phyloP scores from a whole-genome alignment of 2,888 invertebrate species.

The Dexiosoma caninum region DNA sequence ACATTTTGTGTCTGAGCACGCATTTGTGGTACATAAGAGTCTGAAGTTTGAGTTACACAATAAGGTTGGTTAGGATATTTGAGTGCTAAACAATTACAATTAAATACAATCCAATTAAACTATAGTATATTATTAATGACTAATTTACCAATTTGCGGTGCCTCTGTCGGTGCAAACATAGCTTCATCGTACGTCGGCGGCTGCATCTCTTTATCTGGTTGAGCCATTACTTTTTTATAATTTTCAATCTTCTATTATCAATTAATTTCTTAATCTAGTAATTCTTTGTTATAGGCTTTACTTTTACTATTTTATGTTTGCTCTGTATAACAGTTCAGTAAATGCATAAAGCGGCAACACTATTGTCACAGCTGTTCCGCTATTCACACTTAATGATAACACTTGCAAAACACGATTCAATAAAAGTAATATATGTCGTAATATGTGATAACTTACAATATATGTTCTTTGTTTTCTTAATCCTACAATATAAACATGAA shows the following conservation, averaged over 20 bases:
- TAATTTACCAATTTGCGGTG: conserved; percentile 65
- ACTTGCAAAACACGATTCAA: no score
- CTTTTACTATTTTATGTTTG: conserved; percentile 24
- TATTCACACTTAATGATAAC: no score
- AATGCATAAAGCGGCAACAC: background rate
- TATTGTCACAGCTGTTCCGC: background rate
- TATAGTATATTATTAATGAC: background rate
- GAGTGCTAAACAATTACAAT: no score
- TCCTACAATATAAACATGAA: no score
- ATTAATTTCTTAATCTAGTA: background rate
- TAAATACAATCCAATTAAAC: no score
- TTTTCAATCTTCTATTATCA: conserved; percentile 15
- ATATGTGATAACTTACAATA: no score
- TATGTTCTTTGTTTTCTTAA: no score
- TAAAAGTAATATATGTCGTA: no score
- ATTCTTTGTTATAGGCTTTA: background rate
- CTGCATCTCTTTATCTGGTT: conserved; percentile 45
- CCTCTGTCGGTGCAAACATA: conserved; percentile 59
- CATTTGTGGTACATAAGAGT: conserved; percentile 23
- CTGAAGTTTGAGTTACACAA: conserved; percentile 52
- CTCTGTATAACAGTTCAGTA: conserved; percentile 32
- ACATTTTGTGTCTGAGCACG: conserved; percentile 35
- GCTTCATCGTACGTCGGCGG: conserved; percentile 65
- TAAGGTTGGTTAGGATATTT: conserved; percentile 65
- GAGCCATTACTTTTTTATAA: conserved; percentile 49